Percentiles rank a stretch among this genome's conserved stretches.
phyloP scores from a whole-genome alignment of 2,113 vertebrate species.

The Piprites chloris region DNA sequence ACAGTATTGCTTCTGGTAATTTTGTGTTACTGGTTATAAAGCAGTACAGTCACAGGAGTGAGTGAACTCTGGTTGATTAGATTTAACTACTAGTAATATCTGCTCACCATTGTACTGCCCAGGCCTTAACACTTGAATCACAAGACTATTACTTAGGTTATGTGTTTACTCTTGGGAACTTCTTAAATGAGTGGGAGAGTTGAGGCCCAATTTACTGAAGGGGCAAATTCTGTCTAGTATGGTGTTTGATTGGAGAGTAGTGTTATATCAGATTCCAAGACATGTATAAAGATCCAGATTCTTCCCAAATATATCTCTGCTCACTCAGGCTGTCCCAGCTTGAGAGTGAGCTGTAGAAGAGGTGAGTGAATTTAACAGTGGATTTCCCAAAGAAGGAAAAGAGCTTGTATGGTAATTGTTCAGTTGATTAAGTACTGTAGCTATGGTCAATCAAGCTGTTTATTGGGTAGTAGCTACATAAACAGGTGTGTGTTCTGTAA shows the following conservation, averaged over 20 bases:
- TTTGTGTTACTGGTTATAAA: neutral
- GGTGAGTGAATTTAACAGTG: neutral
- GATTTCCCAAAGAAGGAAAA: neutral
- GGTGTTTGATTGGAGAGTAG: neutral
- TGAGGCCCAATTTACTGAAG: neutral
- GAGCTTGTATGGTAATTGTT: neutral
- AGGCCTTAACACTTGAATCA: neutral
- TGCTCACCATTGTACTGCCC: neutral
- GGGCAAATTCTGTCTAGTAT: neutral
- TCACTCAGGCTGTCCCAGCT: neutral
- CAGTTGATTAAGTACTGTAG: neutral
- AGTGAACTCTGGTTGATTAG: neutral
- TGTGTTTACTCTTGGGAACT: neutral
- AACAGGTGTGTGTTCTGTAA: neutral
- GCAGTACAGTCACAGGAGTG: neutral
- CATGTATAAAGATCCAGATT: neutral
- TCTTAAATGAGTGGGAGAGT: neutral
- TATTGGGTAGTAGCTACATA: neutral
- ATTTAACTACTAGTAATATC: neutral
- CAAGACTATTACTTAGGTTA: neutral
- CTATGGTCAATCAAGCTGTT: neutral
- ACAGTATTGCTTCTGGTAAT: neutral
- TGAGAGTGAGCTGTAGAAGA: neutral
- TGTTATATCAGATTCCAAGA: neutral
- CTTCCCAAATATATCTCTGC: neutral